A percentile compares a stretch with the other conserved stretches of the same genome.
Evolutionary conservation across 2,797 vertebrate species (phyloP).

Genomic region (Schizopygopsis malacanthus): DNA sequence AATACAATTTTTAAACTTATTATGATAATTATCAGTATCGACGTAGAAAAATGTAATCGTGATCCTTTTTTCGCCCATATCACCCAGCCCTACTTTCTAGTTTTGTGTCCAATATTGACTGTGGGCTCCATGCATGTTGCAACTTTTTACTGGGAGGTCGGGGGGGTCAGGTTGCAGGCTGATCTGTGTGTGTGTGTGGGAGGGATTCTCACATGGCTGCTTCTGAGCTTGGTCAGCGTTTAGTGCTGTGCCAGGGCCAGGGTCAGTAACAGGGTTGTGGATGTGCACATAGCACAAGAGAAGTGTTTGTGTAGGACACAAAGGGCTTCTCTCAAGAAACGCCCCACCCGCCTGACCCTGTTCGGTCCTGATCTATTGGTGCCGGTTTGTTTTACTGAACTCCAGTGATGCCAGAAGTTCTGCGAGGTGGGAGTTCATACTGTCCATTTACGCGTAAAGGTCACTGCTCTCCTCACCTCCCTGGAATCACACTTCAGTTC

Average conservation of each 20-base stretch:
- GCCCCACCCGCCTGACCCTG: slow-evolving; percentile 39
- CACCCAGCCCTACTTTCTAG: background rate
- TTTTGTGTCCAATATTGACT: background rate
- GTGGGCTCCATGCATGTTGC: background rate
- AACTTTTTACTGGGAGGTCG: background rate
- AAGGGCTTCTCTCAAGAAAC: slow-evolving; percentile 65
- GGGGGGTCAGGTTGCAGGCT: background rate
- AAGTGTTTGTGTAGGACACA: slow-evolving; percentile 70
- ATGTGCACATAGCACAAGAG: slow-evolving; percentile 65
- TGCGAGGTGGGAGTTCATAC: slow-evolving; percentile 54
- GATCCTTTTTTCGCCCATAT: background rate
- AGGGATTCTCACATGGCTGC: slow-evolving; percentile 45
- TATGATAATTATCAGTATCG: too few relatives aligned
- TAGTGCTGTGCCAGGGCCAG: slow-evolving; percentile 55
- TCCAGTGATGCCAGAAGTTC: slow-evolving; percentile 38
- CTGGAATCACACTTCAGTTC: slow-evolving; percentile 41
- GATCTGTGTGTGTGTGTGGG: slow-evolving; percentile 3
- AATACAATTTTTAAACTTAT: background rate
- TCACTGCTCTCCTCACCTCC: slow-evolving; percentile 30
- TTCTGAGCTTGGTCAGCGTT: slow-evolving; percentile 60
- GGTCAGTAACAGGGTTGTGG: slow-evolving; percentile 61
- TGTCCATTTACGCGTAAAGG: slow-evolving; percentile 29
- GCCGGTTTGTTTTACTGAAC: slow-evolving; percentile 63
- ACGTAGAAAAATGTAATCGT: background rate
- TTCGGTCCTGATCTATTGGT: slow-evolving; percentile 45